phyloP scores from a whole-genome alignment of 1,140 invertebrate genomes.

The Drosophila nebulosa region DNA sequence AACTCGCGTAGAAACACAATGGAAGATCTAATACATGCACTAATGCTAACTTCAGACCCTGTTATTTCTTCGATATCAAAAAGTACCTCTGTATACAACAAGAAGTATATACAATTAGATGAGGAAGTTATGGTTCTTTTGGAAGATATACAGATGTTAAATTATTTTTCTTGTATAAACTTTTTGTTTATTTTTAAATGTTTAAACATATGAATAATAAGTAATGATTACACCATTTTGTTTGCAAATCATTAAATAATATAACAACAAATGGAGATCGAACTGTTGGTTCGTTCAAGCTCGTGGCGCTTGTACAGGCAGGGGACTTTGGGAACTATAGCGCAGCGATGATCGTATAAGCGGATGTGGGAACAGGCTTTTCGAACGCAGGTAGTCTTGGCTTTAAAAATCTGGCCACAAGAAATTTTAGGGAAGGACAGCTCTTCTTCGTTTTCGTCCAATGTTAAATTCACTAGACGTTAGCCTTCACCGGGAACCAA shows the following conservation, averaged over 20 bases:
- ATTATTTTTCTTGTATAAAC: too few species aligned
- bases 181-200: too few species aligned
- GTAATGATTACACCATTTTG: too few species aligned
- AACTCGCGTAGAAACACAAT: neutral
- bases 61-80: neutral
- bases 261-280: neutral
- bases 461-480: neutral
- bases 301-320: neutral
- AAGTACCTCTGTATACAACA: neutral
- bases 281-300: neutral
- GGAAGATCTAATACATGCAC: constrained; percentile 1
- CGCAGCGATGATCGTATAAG: neutral
- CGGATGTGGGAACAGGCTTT: neutral
- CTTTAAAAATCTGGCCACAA: neutral
- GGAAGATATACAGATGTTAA: too few species aligned
- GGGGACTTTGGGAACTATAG: neutral
- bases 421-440: neutral
- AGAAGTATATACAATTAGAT: neutral
- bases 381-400: neutral
- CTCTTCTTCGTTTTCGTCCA: neutral
- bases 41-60: neutral
- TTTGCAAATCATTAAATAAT: too few species aligned
- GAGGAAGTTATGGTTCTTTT: neutral
- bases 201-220: too few species aligned
- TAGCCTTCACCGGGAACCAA: neutral